Evolutionary conservation across 2,113 vertebrate genomes (phyloP).

Genomic region (Amia ocellicauda): DNA sequence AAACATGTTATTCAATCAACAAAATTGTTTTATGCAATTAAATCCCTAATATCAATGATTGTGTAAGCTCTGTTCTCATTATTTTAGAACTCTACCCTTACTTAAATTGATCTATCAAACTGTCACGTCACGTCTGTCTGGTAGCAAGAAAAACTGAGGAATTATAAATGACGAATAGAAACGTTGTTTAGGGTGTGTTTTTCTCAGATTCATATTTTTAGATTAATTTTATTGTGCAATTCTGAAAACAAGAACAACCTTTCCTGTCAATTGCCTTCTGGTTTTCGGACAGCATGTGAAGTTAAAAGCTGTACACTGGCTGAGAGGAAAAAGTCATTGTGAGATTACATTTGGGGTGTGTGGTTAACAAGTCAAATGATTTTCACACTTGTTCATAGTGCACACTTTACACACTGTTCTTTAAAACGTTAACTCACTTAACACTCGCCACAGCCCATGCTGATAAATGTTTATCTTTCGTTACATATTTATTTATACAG

Average conservation of each 20-base stretch:
- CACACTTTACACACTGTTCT: not conserved
- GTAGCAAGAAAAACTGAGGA: too few relatives aligned
- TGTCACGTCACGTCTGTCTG: too few relatives aligned
- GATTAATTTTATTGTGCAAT: conserved; percentile 62
- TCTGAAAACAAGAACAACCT: conserved; percentile 45
- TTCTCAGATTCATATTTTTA: too few relatives aligned
- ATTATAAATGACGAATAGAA: too few relatives aligned
- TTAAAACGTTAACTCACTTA: conserved; percentile 1
- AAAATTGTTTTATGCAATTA: too few relatives aligned
- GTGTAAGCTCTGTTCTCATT: too few relatives aligned
- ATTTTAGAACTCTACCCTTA: too few relatives aligned
- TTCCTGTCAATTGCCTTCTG: conserved; percentile 35
- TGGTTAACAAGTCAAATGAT: conserved; percentile 14
- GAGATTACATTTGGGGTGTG: conserved; percentile 18
- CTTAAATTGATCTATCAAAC: too few relatives aligned
- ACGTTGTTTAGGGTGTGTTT: too few relatives aligned
- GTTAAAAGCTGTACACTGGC: conserved; percentile 17
- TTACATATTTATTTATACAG: too few relatives aligned
- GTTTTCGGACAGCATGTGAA: conserved; percentile 24
- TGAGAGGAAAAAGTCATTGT: conserved; percentile 30
- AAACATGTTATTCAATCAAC: too few relatives aligned
- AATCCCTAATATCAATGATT: too few relatives aligned
- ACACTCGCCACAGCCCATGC: not conserved
- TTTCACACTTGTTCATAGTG: conserved; percentile 12
- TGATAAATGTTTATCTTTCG: not conserved